Evolutionary conservation across 1,140 invertebrate genomes (phyloP), one percentile per base, ranked within the genome.

Genomic region (Psilanteris sp.): DNA sequence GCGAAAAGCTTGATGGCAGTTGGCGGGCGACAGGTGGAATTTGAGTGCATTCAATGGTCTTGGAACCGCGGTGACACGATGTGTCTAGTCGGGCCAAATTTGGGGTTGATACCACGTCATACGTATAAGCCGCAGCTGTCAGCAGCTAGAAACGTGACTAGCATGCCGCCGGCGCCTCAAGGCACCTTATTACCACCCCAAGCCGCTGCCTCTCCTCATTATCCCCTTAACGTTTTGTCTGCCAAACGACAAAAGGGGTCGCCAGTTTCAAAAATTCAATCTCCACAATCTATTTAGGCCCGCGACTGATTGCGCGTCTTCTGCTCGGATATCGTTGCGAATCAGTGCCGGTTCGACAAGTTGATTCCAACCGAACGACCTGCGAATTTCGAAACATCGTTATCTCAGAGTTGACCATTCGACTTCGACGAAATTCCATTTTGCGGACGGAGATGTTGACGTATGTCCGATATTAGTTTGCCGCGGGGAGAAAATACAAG

Each of bases 121-220:
- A 88, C 83, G 84, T 88, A 88, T 88, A 89, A 88, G 86, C 86
- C 85, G 68, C 87, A 89, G 85, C 87, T 88, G 87, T 88, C 87
- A 88, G 85, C 85, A 81, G 71, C 71, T 87, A 71, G 80, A 86
- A 85, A 87, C 87, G 87, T 88, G 87, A 89, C 86, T 87, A 87
- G 85, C 84, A 86, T 88, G 73, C 81, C 81, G 79, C 55, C 74
- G 77, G 74, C 43, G 4, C 41, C 75, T 70, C 72, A 77, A 83
- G 81, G 79, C 78, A 85, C 82, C 86, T 87, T 88, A 88, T 88
- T 87, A 86, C 81, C 77, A 83, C 81, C 81, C 79, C 80, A 70
- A 77, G 75, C 79, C 81, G 67, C 77, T 84, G 81, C 81, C 81
- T 86, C 78, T 85, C 80, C 85, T 87, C 85, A 88, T 88, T 88